Percentiles rank a stretch among this genome's conserved stretches.
Conservation (phyloP, 2,797 vertebrate species). For the Poecilia wingei region DNA sequence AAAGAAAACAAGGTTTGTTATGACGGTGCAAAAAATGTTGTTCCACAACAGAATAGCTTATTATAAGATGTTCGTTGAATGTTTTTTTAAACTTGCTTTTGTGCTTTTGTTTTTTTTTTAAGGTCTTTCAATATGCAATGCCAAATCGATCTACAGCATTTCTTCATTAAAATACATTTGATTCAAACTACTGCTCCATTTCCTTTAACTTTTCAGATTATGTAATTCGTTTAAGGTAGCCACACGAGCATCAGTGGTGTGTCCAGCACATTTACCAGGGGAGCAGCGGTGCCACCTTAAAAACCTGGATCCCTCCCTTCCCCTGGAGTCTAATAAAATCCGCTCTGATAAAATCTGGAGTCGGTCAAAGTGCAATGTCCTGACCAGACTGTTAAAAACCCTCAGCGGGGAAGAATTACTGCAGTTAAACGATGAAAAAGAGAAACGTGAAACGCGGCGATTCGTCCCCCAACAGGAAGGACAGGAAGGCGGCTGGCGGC, state of each 20-base stretch:
- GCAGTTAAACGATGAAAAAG: constrained; percentile 37
- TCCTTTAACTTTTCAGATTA: no score
- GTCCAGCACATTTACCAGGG: no score
- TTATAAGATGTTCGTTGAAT: no score
- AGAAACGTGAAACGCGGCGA: constrained; percentile 17
- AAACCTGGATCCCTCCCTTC: neutral
- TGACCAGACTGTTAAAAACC: rapidly evolving
- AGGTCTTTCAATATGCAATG: neutral
- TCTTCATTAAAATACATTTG: neutral
- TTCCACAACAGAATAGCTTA: no score
- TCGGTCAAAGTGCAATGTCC: neutral
- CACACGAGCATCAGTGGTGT: neutral
- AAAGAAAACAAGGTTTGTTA: neutral
- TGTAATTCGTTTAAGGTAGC: constrained; percentile 38
- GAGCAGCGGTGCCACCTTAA: constrained; percentile 39
- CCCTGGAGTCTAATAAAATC: rapidly evolving
- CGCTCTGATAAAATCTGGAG: constrained; percentile 21
- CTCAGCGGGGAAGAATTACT: rapidly evolving
- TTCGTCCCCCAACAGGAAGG: neutral
- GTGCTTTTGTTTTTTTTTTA: neutral
- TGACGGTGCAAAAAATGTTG: no score
- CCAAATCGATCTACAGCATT: neutral
- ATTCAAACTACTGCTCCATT: neutral
- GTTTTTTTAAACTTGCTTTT: neutral
- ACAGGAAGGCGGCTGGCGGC: neutral